Conservation (phyloP, 1,140 invertebrate genomes). For the Bombus ignitus region DNA sequence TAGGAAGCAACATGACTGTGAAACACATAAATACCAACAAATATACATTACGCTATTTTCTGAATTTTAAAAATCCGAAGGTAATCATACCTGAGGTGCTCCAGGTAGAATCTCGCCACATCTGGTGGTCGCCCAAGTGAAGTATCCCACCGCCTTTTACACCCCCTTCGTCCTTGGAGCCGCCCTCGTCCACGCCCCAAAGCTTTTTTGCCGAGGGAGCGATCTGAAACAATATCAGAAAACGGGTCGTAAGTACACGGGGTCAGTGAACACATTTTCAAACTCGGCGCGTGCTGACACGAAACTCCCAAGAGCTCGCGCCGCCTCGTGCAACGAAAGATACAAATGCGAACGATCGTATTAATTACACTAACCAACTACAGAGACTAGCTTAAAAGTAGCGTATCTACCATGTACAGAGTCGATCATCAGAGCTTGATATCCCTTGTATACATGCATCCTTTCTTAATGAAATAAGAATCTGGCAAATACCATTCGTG, state of each 20-base stretch:
- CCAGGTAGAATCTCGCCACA: constrained; percentile 94
- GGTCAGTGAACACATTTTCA: constrained; percentile 51
- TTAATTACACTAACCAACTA: constrained; percentile 46
- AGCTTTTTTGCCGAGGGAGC: constrained; percentile 93
- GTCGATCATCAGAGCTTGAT: background rate
- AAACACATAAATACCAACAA: background rate
- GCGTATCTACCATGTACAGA: background rate
- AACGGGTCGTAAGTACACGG: constrained; percentile 60
- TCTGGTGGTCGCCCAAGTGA: constrained; percentile 91
- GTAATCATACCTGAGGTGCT: constrained; percentile 88
- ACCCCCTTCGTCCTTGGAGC: constrained; percentile 86
- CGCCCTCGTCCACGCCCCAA: constrained; percentile 91
- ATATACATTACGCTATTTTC: background rate
- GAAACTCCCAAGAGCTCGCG: constrained; percentile 43
- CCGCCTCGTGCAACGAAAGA: background rate
- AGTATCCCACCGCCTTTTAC: constrained; percentile 86
- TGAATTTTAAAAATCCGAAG: background rate
- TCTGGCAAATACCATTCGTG: background rate
- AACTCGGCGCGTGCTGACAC: constrained; percentile 20
- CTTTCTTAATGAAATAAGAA: background rate
- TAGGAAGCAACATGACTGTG: background rate
- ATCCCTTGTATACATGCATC: background rate
- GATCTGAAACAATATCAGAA: constrained; percentile 86
- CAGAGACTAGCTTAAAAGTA: constrained; percentile 31
- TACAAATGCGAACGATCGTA: constrained; percentile 15